Conservation (phyloP, 2,797 vertebrate genomes). For the Falco cherrug region DNA sequence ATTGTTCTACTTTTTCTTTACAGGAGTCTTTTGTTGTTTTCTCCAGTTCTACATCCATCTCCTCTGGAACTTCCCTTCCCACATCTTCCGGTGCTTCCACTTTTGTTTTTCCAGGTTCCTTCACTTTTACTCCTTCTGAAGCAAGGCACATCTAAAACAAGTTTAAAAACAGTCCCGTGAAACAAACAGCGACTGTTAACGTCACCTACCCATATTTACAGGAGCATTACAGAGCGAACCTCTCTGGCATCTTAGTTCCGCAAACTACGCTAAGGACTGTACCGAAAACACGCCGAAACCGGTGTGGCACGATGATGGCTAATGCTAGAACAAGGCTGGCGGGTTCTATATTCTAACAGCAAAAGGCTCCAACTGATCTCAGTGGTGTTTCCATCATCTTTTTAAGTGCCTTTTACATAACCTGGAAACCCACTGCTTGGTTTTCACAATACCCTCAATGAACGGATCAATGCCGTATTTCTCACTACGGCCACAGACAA, state of each 20-base stretch:
- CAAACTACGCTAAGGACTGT: not conserved
- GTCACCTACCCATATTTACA: not conserved
- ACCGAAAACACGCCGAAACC: not conserved
- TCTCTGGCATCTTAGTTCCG: not conserved
- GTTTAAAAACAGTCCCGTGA: conserved; percentile 43
- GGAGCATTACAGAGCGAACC: not conserved
- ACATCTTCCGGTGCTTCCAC: conserved; percentile 58
- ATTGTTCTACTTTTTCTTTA: conserved; percentile 60
- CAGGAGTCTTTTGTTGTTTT: conserved; percentile 62
- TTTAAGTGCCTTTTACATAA: not conserved
- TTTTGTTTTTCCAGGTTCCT: conserved; percentile 76
- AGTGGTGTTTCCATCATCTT: not conserved
- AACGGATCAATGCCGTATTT: not conserved
- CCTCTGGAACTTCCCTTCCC: conserved; percentile 78
- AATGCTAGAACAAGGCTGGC: not conserved
- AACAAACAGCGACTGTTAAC: not conserved
- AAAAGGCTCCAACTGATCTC: not conserved
- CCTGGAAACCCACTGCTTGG: not conserved
- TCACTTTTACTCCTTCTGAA: conserved; percentile 91
- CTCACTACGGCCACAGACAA: not conserved
- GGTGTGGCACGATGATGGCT: not conserved
- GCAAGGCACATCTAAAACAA: conserved; percentile 93
- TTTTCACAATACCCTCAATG: not conserved
- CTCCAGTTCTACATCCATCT: conserved; percentile 67
- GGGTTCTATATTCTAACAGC: not conserved